These are phyloP conservation scores for Philypnodon macrostomus DNA, from an alignment of 2,797 vertebrate species.

Conservation along the genomic window DNA sequence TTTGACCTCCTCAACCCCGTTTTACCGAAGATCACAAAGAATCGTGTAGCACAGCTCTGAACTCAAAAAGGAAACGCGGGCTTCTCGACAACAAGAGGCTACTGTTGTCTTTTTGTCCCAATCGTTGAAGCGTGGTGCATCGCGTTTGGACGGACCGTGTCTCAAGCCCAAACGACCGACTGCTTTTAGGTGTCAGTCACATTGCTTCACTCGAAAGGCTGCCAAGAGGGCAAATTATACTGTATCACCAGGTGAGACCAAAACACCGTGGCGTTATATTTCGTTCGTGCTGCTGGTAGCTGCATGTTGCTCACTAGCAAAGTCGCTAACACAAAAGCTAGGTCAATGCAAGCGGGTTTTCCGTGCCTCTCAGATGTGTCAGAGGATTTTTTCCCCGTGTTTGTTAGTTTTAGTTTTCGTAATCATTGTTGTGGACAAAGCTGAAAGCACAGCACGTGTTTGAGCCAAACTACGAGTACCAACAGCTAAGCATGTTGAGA, in stretches of 20 bases:
- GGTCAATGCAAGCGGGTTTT: conserved; percentile 10
- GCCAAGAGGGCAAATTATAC: conserved; percentile 6
- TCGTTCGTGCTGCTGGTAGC: conserved; percentile 21
- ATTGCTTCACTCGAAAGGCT: not conserved
- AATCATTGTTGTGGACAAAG: not conserved
- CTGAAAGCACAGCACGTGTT: not conserved
- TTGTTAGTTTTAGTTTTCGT: not conserved
- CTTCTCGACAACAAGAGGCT: conserved; percentile 15
- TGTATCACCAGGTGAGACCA: conserved; percentile 49
- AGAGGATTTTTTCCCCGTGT: not conserved
- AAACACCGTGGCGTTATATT: conserved; percentile 17
- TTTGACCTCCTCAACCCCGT: conserved; percentile 1
- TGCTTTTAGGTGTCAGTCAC: conserved; percentile 19
- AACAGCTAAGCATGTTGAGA: not conserved
- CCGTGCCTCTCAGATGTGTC: conserved; percentile 1
- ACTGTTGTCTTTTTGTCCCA: conserved; percentile 37
- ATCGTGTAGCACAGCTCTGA: not conserved
- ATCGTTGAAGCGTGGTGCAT: conserved; percentile 45
- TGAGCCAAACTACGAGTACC: not conserved
- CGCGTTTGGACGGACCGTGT: conserved; percentile 17
- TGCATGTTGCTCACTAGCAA: conserved; percentile 43
- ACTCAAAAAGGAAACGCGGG: conserved; percentile 31
- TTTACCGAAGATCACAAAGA: conserved; percentile 7
- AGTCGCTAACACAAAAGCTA: conserved; percentile 38
- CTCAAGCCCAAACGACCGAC: conserved; percentile 12